Conservation (phyloP, 1,140 invertebrate species). For the Macrosteles quadrilineatus region DNA sequence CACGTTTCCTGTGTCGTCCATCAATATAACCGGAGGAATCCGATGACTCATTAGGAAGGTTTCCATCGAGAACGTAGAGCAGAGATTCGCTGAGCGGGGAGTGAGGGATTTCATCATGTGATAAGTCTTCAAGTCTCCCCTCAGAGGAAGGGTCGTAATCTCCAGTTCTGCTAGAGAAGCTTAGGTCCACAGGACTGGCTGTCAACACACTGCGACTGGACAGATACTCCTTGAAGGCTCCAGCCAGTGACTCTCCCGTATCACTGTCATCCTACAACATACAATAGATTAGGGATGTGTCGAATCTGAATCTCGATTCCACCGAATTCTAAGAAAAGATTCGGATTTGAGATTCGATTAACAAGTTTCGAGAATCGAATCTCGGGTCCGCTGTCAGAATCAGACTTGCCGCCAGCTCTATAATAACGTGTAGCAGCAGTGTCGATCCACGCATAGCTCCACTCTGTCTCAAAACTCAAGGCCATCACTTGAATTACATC, state of each 20-base stretch:
- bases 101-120: conserved; percentile 47
- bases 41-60: not conserved
- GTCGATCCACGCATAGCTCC: too few species aligned
- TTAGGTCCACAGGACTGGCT: conserved; percentile 74
- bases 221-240: conserved; percentile 71
- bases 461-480: too few species aligned
- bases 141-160: conserved; percentile 64
- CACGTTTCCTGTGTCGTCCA: not conserved
- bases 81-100: conserved; percentile 66
- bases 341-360: too few species aligned
- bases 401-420: too few species aligned
- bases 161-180: conserved; percentile 73
- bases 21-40: not conserved
- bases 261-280: conserved; percentile 37
- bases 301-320: too few species aligned
- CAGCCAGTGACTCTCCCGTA: conserved; percentile 54
- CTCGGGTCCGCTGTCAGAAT: too few species aligned
- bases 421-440: too few species aligned
- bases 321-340: too few species aligned
- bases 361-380: too few species aligned
- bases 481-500: too few species aligned
- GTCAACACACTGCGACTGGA: conserved; percentile 72
- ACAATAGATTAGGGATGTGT: too few species aligned
- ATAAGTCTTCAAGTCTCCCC: conserved; percentile 49
- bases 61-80: conserved; percentile 69